Evolutionary conservation across 2,113 vertebrate genomes (phyloP), one percentile per base, ranked within the genome.

Genomic region (Camelus bactrianus): DNA sequence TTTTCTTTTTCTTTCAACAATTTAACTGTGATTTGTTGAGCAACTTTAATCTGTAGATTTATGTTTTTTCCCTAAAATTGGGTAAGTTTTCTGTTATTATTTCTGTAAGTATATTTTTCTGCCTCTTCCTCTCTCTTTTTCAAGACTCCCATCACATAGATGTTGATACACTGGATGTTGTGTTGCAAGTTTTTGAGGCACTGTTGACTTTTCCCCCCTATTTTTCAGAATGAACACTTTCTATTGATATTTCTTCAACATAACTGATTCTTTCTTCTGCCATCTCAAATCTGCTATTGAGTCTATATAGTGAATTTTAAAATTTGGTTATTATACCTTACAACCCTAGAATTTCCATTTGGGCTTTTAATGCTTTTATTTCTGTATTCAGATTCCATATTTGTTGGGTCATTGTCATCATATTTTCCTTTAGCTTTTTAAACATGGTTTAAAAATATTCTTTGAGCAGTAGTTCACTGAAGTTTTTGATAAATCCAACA

Each of bases 301-400:
- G 50, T 50, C 83, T 48, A 46, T 60, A 67, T 48, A 17, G 22
- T 50, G 22, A 76, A 26, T 89, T 75, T 60, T 88, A 76, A 50
- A 32, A 35, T 76, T 89, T 62, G 20, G 42, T 35, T 76, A 69
- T 52, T 85, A 13, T 72, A 60, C 8, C 75, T 60, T 88, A n/a
- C 22, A 48, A 62, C 14, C 26, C 86, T 26, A 76, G 48, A 56
- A 70, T 70, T 89, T 62, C 30, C 56, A 35, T 60, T 75, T 89
- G 70, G 65, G 65, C 70, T 62, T 50, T 87, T 89, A 64, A 64
- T 89, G 56, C 76, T 62, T 89, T 75, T 62, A 89, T 62, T 89
- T 76, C 32, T 77, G 38, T 20, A 9, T 8, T 89, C 56, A 76
- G 22, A 62, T 50, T 89, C 15, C 42, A 50, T 52, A 64, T 64